phyloP scores from a whole-genome alignment of 2,888 invertebrate species.

The Zygaena filipendulae region DNA sequence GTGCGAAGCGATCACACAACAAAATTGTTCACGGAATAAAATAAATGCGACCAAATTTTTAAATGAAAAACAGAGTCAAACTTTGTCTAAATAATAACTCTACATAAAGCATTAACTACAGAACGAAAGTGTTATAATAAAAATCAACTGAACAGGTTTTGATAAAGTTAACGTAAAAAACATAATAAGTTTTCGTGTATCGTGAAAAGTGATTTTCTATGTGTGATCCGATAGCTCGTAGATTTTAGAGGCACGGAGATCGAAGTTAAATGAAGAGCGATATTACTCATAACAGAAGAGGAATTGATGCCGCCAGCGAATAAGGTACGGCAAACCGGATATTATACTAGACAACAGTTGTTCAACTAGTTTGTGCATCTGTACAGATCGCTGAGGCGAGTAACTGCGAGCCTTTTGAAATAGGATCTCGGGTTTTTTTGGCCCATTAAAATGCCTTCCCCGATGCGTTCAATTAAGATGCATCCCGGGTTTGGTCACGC shows the following conservation, averaged over 20 bases:
- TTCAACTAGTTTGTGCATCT: slow-evolving; percentile 40
- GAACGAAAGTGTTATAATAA: slow-evolving; percentile 9
- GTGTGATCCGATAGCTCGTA: slow-evolving; percentile 39
- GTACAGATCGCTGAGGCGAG: slow-evolving; percentile 2
- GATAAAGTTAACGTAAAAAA: slow-evolving; percentile 2
- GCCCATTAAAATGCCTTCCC: slow-evolving; percentile 20
- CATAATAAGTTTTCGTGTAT: slow-evolving; percentile 49
- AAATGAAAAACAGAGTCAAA: too few relatives aligned
- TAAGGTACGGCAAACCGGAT: slow-evolving; percentile 63
- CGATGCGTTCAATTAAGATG: slow-evolving; percentile 23
- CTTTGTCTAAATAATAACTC: too few relatives aligned
- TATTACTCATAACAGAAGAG: slow-evolving; percentile 31
- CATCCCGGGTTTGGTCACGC: slow-evolving; percentile 31
- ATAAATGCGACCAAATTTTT: slow-evolving; percentile 20
- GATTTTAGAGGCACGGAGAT: slow-evolving; percentile 13
- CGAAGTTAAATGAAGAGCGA: slow-evolving; percentile 36
- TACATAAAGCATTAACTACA: slow-evolving; percentile 11
- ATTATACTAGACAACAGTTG: slow-evolving; percentile 44
- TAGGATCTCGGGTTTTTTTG: slow-evolving; percentile 26
- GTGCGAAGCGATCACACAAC: slow-evolving; percentile 24
- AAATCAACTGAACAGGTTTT: slow-evolving; percentile 3
- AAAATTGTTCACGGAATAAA: slow-evolving; percentile 27
- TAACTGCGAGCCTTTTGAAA: slow-evolving; percentile 23
- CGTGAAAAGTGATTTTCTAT: slow-evolving; percentile 40
- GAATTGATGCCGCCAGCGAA: slow-evolving; percentile 49